Evolutionary conservation across 1,140 invertebrate species (phyloP), one percentile per base, ranked within the genome.

Genomic region (Gryon sp.): DNA sequence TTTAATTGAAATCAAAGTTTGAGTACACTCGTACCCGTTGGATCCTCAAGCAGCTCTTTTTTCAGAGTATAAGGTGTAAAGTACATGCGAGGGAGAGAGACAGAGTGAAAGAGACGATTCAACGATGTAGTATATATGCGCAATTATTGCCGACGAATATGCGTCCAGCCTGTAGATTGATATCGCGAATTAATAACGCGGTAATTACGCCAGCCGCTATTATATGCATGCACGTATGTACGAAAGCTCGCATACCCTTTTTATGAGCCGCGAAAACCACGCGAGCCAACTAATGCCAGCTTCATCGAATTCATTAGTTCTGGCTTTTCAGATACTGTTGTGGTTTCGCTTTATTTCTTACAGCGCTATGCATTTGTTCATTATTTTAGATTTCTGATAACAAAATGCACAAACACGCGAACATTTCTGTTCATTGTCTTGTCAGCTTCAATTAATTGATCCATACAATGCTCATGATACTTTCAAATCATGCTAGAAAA

Each of bases 1-100:
- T 83, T 82, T 79, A 81, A 82, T 81, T 78, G 80, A 81, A 79
- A 81, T 76, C 75, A 65, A 77, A 70, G 69, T 50, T 50, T 28
- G 45, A 38, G 62, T 62, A 41, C 41, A 52, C 46, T 15, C 15
- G 40, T 40, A 65, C 14, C 32, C 24, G 28, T 30, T 77, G 57
- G 69, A 75, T 55, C 68, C 66, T 69, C 65, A n/a, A n/a, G n/a
- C n/a, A n/a, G n/a, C n/a, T n/a, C n/a, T n/a, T n/a, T n/a, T n/a
- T n/a, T n/a, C n/a, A n/a, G n/a, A n/a, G n/a, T n/a, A n/a, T n/a
- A n/a, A n/a, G n/a, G n/a, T n/a, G n/a, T n/a, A n/a, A n/a, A n/a
- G n/a, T n/a, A n/a, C n/a, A n/a, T n/a, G n/a, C n/a, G n/a, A n/a
- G n/a, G n/a, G n/a, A n/a, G n/a, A n/a, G n/a, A n/a, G n/a, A n/a